Base-by-base conservation (phyloP, 2,888 invertebrate species). In the Yponomeuta evonymella region DNA sequence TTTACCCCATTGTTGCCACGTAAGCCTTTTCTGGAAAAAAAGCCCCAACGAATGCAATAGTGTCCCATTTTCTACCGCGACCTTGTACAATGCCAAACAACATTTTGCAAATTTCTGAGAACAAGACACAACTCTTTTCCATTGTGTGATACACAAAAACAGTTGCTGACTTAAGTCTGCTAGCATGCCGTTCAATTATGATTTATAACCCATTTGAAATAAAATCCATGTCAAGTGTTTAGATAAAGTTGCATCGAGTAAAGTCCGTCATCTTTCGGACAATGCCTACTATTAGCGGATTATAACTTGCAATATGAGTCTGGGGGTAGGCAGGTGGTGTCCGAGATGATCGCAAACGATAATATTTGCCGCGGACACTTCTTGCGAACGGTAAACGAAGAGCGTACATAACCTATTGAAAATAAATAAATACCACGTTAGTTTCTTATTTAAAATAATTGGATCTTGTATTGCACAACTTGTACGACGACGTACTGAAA, bases 211-310 rank as follows among this genome's bases (percentile, higher is more conserved):
- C 10, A 10, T 58, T 11, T 2, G 6, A 51, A 8, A 29, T 51
- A 29, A 15, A 69, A 51, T 48, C 58, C 15, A 30, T 30, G 69
- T 0, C 30, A 15, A 15, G 58, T 69, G 51, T 51, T 4, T 11
- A 11, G 29, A 1, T 33, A 33, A 51, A 69, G 58, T 58, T 5
- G 58, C 4, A 58, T 30, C 12, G 33, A 3, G 15, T 30, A 36
- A 48, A 11, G 69, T 69, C 69, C 69, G 33, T 69, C 69, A 69
- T 58, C 51, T n/a, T 58, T 69, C 51, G 69, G 69, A 69, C 69
- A 69, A 69, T 69, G 69, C 69, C 69, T 33, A 69, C 69, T 69
- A 69, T 69, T 69, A 33, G 69, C 0, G 33, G 69, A 69, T 69
- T 69, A 69, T 69, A 43, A 69, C n/a, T 69, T 48, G 69, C 69